Evolutionary conservation across 2,797 vertebrate genomes (phyloP), one percentile per base, ranked within the genome.

Genomic region (Siniperca obscura): DNA sequence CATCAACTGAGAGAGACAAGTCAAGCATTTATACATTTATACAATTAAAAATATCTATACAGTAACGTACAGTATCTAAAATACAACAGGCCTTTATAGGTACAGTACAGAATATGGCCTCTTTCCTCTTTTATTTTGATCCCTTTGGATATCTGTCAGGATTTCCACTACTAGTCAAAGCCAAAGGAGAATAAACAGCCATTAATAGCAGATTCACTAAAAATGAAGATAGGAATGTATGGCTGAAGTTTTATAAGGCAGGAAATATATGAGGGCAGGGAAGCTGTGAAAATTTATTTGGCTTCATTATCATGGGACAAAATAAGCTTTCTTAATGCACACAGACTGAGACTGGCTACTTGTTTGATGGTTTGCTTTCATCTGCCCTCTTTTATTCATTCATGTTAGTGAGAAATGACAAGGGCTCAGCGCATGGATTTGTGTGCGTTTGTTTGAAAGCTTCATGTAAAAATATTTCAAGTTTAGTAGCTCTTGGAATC

Each of bases 11-110:
- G 90, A 86, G 71, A 88, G 74, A 86, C 79, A 56, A 85, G 69
- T 86, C 70, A 61, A 72, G 50, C 67, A 48, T 93, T 92, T 93
- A 81, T 93, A 94, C 91, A 93, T 93, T 90, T 95, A 85, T 95
- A 94, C 92, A 94, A 79, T 84, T 95, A 84, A 88, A 94, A 94
- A 93, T 84, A 91, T 90, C 78, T 95, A 87, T 93, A 94, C 91
- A 95, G 77, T 82, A 70, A 92, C 81, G 59, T 90, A 93, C 84
- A 94, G 91, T 94, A 94, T 94, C 89, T 87, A 95, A 95, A 95
- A 94, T 94, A 94, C 90, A 91, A 86, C 82, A 93, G 89, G 91
- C 90, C 85, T 88, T 91, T 74, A 48, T 84, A 81, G 86, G 88
- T 94, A 93, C 91, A 91, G 87, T 94, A 92, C 81, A 94, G 87